Percentiles rank a stretch among this genome's conserved stretches.
phyloP scores from a whole-genome alignment of 2,888 invertebrate species.

The Heteromurus nitidus region DNA sequence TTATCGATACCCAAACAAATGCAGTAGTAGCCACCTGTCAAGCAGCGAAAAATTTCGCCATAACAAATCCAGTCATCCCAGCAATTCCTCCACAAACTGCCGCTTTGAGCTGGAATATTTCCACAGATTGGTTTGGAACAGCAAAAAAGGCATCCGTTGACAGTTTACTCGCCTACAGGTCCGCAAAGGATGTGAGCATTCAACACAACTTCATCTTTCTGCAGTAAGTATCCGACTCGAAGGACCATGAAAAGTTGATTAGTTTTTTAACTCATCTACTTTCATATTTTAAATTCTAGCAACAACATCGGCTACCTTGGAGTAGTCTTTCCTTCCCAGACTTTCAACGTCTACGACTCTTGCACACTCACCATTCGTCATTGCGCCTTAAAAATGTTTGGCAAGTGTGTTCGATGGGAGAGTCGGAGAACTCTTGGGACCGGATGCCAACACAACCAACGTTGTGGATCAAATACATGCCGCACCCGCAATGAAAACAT shows the following conservation, averaged over 20 bases:
- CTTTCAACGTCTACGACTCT: background rate
- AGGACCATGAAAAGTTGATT: too few relatives aligned
- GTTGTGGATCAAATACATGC: too few relatives aligned
- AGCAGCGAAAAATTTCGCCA: conserved; percentile 38
- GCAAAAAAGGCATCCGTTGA: conserved; percentile 15
- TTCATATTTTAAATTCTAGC: too few relatives aligned
- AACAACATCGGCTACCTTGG: conserved; percentile 31
- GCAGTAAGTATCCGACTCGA: too few relatives aligned
- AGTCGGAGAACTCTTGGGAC: background rate
- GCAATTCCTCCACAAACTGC: background rate
- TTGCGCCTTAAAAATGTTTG: background rate
- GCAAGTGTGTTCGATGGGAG: background rate
- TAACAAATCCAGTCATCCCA: conserved; percentile 28
- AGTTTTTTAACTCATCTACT: too few relatives aligned
- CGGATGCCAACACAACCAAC: conserved; percentile 23
- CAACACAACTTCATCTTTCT: conserved; percentile 14
- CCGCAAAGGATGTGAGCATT: conserved; percentile 30
- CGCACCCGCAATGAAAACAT: too few relatives aligned
- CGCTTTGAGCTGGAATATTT: too few relatives aligned
- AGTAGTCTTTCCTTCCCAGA: conserved; percentile 37
- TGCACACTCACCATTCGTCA: background rate
- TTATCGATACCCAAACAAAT: background rate
- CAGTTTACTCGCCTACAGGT: conserved; percentile 17
- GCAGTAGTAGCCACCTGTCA: conserved; percentile 7
- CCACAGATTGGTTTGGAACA: conserved; percentile 23